Base-by-base conservation (phyloP, 2,113 vertebrate species). In the Cariama cristata region DNA sequence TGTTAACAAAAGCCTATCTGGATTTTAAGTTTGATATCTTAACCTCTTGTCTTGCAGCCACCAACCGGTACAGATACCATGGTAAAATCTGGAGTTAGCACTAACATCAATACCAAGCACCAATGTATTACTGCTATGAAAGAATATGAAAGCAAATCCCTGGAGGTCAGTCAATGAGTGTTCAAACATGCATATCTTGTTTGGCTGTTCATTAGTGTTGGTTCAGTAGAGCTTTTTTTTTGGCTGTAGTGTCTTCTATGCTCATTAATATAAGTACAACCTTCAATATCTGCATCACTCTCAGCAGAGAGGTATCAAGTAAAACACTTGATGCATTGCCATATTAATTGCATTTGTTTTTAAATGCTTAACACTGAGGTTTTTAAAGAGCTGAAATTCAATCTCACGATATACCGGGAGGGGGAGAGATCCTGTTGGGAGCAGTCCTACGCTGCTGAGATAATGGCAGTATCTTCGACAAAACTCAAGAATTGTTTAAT, bases 81-180 rank as follows among this genome's bases (percentile, higher is more conserved):
- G 99, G 99, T 99, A 32, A 99, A 99, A 76, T 99, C 98, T 1
- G 99, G 99, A 2, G 99, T 99, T 77, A 99, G 99, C 92, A 99
- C 99, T 5, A 99, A 98, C 97, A 99, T 99, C 98, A 99, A 99
- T 94, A 99, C 99, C 67, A 99, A 99, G 82, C 99, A 99, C 93
- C 99, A 99, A 76, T 99, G 99, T 88, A 99, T 99, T 94, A 99
- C 99, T 16, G 99, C 99, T 75, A 99, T 99, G 99, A 99, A 99
- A 93, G 99, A 99, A 66, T 99, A 99, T 1, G 99, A 99, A 95
- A 99, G 99, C 98, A 99, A 99, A 82, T 99, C 99, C 12, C 94
- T 99, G 0, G 99, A 99, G 98, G 99, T 99, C 67, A 96, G 98
- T 98, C 59, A 15, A 27, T 8, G 30, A 14, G 26, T 3, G 3